Evolutionary conservation across 2,113 vertebrate species (phyloP).

Genomic region (Cynoglossus semilaevis): DNA sequence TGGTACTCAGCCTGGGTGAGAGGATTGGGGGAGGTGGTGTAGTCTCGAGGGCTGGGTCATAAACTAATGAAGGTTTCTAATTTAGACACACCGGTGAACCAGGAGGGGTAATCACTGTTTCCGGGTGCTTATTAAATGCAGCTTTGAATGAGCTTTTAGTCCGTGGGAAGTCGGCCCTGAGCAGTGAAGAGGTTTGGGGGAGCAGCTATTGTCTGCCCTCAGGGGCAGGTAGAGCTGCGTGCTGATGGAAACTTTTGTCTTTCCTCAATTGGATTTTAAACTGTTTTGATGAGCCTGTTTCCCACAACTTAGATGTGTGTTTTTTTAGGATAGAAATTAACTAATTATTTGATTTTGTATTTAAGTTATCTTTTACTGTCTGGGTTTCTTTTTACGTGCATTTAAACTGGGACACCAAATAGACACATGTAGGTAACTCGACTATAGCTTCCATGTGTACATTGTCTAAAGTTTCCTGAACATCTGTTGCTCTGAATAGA

Average conservation of each 20-base stretch:
- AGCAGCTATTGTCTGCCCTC: constrained; percentile 58
- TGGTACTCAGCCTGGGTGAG: constrained; percentile 44
- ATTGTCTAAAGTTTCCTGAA: constrained; percentile 41
- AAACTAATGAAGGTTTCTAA: constrained; percentile 79
- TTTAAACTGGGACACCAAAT: background rate
- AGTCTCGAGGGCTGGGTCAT: constrained; percentile 63
- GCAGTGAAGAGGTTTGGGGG: constrained; percentile 58
- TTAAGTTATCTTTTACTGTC: background rate
- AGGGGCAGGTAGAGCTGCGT: constrained; percentile 63
- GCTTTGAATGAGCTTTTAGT: constrained; percentile 70
- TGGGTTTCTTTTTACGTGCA: background rate
- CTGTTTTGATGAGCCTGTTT: constrained; percentile 51
- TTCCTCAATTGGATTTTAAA: constrained; percentile 55
- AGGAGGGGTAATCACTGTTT: constrained; percentile 75
- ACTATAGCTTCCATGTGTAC: background rate
- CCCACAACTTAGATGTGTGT: constrained; percentile 15
- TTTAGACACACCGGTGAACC: constrained; percentile 74
- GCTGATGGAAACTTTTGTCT: constrained; percentile 63
- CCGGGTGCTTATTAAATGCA: constrained; percentile 78
- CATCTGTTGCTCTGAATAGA: constrained; percentile 40
- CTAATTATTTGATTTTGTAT: background rate
- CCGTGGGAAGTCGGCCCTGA: constrained; percentile 66
- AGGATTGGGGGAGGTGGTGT: constrained; percentile 47
- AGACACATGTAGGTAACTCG: background rate
- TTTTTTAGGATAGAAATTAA: background rate